Percentiles rank a stretch among this genome's conserved stretches.
phyloP scores from a whole-genome alignment of 2,113 vertebrate genomes.

The Alosa alosa region DNA sequence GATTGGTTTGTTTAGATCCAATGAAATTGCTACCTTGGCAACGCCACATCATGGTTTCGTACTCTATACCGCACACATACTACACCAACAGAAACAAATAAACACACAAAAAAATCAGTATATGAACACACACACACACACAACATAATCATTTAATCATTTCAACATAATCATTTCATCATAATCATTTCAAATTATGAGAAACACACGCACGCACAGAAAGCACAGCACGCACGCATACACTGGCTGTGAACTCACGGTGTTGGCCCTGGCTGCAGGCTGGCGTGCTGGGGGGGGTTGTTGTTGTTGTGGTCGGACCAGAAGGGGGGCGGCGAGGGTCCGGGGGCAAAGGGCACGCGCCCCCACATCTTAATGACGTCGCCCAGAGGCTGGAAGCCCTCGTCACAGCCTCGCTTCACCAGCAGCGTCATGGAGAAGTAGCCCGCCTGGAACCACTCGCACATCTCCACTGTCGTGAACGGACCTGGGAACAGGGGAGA shows the following conservation, averaged over 20 bases:
- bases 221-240: slow-evolving; percentile 47
- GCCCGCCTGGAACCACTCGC: slow-evolving; percentile 92
- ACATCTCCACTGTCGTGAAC: slow-evolving; percentile 90
- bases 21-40: too few relatives aligned
- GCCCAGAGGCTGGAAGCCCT: slow-evolving; percentile 89
- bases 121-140: slow-evolving; percentile 53
- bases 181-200: too few relatives aligned
- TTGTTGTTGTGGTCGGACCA: slow-evolving; percentile 73
- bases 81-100: background rate
- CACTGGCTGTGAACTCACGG: slow-evolving; percentile 60
- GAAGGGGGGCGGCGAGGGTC: slow-evolving; percentile 86
- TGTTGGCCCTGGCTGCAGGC: slow-evolving; percentile 33
- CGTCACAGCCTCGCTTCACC: slow-evolving; percentile 90
- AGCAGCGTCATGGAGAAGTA: slow-evolving; percentile 91
- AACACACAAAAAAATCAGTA: too few relatives aligned
- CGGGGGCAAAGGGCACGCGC: slow-evolving; percentile 87
- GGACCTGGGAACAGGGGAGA: slow-evolving; percentile 69
- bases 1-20: too few relatives aligned
- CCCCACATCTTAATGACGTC: slow-evolving; percentile 98
- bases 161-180: too few relatives aligned
- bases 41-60: too few relatives aligned
- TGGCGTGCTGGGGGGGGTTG: slow-evolving; percentile 62
- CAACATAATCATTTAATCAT: too few relatives aligned
- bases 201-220: slow-evolving; percentile 52
- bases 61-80: background rate